These are phyloP conservation scores for Caranx melampygus DNA, from an alignment of 2,113 vertebrate genomes.

Conservation along the genomic window DNA sequence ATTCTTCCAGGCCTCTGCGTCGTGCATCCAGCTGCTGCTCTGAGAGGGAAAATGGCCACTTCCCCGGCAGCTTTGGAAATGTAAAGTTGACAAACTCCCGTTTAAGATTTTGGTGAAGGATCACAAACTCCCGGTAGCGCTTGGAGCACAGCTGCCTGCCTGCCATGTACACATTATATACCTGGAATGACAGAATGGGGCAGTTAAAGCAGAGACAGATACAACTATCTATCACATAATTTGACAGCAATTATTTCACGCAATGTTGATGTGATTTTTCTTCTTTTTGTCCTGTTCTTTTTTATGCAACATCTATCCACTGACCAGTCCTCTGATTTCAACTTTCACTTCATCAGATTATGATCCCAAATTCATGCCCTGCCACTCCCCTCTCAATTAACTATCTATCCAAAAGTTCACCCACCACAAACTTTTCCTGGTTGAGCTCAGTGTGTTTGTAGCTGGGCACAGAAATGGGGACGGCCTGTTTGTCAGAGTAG, in stretches of 20 bases:
- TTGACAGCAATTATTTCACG: not conserved
- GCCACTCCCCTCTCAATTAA: not conserved
- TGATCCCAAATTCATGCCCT: not conserved
- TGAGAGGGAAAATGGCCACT: slow-evolving; percentile 96
- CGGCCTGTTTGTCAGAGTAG: slow-evolving; percentile 96
- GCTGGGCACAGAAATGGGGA: slow-evolving; percentile 97
- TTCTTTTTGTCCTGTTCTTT: not conserved
- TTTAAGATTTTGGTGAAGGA: slow-evolving; percentile 97
- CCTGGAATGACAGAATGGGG: slow-evolving; percentile 78
- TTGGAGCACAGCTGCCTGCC: slow-evolving; percentile 96
- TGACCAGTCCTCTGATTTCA: not conserved
- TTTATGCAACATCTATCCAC: not conserved
- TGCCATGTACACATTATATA: slow-evolving; percentile 97
- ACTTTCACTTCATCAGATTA: not conserved
- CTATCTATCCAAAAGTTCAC: slow-evolving; percentile 46
- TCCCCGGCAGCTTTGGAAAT: slow-evolving; percentile 94
- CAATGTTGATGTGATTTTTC: not conserved
- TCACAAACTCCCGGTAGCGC: slow-evolving; percentile 94
- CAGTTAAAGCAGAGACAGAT: not conserved
- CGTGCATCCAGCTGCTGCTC: slow-evolving; percentile 95
- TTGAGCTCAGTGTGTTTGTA: slow-evolving; percentile 97
- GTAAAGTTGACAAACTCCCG: slow-evolving; percentile 93
- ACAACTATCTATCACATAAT: not conserved
- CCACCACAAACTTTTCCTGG: slow-evolving; percentile 96
- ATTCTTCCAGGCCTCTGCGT: slow-evolving; percentile 95